These are phyloP conservation scores for Capromys pilorides DNA, from an alignment of 2,797 vertebrate species.

Conservation along the genomic window DNA sequence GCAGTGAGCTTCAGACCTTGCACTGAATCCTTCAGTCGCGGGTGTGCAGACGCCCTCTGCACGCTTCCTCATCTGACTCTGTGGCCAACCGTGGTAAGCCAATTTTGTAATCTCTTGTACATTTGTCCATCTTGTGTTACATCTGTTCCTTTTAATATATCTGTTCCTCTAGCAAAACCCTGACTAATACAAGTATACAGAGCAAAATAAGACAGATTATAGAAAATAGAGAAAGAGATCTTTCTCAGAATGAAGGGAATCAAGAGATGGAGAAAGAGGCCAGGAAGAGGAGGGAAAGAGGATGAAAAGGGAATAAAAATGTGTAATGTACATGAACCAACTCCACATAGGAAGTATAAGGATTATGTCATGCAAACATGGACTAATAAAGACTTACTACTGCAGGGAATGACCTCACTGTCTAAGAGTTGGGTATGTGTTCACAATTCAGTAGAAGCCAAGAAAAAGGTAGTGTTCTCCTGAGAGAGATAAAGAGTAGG, in stretches of 20 bases:
- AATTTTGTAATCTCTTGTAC: too few species aligned
- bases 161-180: too few species aligned
- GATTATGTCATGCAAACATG: background rate
- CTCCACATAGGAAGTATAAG: background rate
- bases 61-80: too few species aligned
- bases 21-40: too few species aligned
- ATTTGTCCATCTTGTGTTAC: too few species aligned
- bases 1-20: too few species aligned
- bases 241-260: background rate
- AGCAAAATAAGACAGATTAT: background rate
- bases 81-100: too few species aligned
- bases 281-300: background rate
- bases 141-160: too few species aligned
- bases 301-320: background rate
- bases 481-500: background rate
- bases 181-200: background rate
- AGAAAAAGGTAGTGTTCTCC: background rate
- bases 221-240: background rate
- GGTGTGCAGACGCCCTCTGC: too few species aligned
- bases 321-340: too few species aligned
- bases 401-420: fast-evolving
- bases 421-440: fast-evolving
- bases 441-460: fast-evolving
- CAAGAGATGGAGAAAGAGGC: background rate
- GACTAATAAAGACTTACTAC: background rate